A percentile compares a stretch with the other conserved stretches of the same genome.
phyloP scores from a whole-genome alignment of 2,113 vertebrate species.

The Nannospalax galili region DNA sequence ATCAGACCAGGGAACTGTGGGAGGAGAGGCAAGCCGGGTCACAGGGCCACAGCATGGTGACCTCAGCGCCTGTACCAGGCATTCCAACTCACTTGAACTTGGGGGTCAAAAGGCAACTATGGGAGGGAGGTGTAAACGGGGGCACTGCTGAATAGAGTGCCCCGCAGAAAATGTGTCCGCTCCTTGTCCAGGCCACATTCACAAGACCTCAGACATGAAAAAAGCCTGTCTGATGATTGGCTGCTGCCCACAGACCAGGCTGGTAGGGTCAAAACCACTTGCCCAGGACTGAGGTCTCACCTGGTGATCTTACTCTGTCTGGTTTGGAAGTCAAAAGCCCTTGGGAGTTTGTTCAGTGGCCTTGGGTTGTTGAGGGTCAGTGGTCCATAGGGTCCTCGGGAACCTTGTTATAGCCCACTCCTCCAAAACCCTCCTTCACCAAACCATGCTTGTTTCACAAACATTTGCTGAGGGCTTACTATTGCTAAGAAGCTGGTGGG shows the following conservation, averaged over 20 bases:
- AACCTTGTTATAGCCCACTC: rapidly evolving
- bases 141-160: background rate
- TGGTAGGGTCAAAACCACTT: background rate
- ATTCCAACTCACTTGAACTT: background rate
- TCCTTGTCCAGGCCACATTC: background rate
- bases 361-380: background rate
- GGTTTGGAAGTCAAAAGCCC: background rate
- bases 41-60: rapidly evolving
- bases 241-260: background rate
- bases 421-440: background rate
- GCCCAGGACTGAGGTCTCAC: background rate
- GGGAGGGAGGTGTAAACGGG: background rate
- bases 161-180: background rate
- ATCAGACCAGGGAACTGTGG: background rate
- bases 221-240: background rate
- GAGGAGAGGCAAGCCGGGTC: rapidly evolving
- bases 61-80: background rate
- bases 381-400: background rate
- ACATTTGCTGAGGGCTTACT: background rate
- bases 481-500: background rate
- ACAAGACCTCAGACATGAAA: background rate
- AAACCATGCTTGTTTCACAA: background rate
- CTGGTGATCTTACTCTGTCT: background rate
- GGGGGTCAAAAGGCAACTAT: background rate
- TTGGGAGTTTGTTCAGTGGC: rapidly evolving